These are phyloP conservation scores for Drosophila prosaltans DNA, from an alignment of 1,140 invertebrate species.

Conservation along the genomic window DNA sequence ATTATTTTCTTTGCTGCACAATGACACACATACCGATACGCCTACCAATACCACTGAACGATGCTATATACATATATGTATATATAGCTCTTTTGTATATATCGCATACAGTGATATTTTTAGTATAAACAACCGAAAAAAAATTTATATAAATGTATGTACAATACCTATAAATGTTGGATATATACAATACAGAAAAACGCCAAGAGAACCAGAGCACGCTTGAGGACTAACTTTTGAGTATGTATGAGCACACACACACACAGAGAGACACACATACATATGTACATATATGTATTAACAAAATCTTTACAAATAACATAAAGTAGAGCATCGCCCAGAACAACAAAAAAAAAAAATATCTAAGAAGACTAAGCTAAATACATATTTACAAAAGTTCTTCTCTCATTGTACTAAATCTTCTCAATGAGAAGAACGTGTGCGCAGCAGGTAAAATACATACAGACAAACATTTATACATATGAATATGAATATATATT, in stretches of 20 bases:
- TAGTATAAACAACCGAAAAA: slow-evolving; percentile 80
- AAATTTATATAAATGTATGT: slow-evolving; percentile 42
- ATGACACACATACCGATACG: slow-evolving; percentile 52
- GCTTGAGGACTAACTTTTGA: slow-evolving; percentile 13
- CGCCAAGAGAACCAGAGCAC: not conserved
- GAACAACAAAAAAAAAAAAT: slow-evolving; percentile 3
- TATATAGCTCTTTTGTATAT: slow-evolving; percentile 58
- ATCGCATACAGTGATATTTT: slow-evolving; percentile 80
- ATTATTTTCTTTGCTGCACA: slow-evolving; percentile 56
- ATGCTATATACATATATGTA: not conserved
- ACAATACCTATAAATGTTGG: slow-evolving; percentile 34
- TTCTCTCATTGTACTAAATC: slow-evolving; percentile 10
- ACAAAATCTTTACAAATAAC: slow-evolving; percentile 36
- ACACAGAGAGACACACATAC: slow-evolving; percentile 18
- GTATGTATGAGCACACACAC: slow-evolving; percentile 20
- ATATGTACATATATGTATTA: slow-evolving; percentile 8
- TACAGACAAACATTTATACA: not conserved
- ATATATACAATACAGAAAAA: slow-evolving; percentile 21
- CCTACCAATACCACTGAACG: slow-evolving; percentile 13
- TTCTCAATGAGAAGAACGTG: not conserved
- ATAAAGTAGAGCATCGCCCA: slow-evolving; percentile 9
- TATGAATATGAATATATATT: too few species aligned
- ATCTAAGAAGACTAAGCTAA: slow-evolving; percentile 6
- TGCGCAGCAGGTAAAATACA: not conserved
- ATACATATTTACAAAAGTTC: not conserved